Evolutionary conservation across 2,888 invertebrate genomes (phyloP).

Genomic region (Scaptomyza caliginosa): DNA sequence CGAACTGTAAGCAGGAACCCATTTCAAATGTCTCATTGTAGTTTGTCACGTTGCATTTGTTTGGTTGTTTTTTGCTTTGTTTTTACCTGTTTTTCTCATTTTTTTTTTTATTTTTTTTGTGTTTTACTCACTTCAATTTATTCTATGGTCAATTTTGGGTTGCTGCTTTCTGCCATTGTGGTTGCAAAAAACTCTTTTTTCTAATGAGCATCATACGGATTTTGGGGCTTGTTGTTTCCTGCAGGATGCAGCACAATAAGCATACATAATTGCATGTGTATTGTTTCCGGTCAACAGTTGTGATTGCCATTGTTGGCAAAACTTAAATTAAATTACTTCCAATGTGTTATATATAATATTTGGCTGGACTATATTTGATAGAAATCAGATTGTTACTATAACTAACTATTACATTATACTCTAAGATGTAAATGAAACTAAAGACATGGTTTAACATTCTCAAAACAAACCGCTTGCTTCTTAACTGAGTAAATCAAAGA

Average conservation of each 20-base stretch:
- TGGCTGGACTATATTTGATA: too few relatives aligned
- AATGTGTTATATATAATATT: too few relatives aligned
- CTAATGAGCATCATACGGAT: conserved; percentile 64
- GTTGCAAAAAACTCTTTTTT: conserved; percentile 57
- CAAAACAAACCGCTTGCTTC: too few relatives aligned
- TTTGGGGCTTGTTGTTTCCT: conserved; percentile 50
- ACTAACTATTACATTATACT: too few relatives aligned
- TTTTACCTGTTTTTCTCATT: conserved; percentile 41
- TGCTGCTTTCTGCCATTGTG: conserved; percentile 34
- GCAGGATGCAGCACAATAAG: conserved; percentile 53
- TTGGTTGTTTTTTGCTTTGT: conserved; percentile 13
- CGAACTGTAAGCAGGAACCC: conserved; percentile 29
- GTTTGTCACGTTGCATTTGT: conserved; percentile 67
- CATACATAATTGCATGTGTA: conserved; percentile 58
- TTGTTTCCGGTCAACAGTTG: conserved; percentile 38
- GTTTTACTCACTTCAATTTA: conserved; percentile 61
- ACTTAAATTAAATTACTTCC: conserved; percentile 9
- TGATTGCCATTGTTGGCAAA: conserved; percentile 12
- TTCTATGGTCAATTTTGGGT: conserved; percentile 59
- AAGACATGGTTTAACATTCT: too few relatives aligned
- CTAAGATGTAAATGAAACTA: too few relatives aligned
- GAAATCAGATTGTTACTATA: too few relatives aligned
- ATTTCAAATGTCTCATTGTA: conserved; percentile 59
- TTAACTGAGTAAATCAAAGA: too few relatives aligned
- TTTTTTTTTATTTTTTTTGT: too few relatives aligned